Percentiles rank a stretch among this genome's conserved stretches.
Conservation (phyloP, 2,888 invertebrate species). For the Harmothoe impar region DNA sequence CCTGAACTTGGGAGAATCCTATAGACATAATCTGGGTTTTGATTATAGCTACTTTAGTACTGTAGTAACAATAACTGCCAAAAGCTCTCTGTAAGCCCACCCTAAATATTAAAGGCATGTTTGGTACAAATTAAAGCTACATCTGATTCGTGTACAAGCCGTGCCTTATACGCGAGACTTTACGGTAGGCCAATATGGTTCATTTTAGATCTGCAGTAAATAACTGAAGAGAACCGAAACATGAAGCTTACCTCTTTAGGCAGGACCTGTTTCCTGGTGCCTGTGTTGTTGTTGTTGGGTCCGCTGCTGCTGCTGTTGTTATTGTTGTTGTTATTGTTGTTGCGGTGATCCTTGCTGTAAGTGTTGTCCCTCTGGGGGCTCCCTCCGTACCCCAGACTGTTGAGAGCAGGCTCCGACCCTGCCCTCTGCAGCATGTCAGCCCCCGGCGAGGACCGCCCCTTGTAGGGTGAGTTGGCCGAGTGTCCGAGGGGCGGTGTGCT, state of each 20-base stretch:
- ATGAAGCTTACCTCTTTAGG: constrained; percentile 72
- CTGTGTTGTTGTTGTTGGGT: not conserved
- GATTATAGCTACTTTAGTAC: too few relatives aligned
- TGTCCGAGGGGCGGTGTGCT: not conserved
- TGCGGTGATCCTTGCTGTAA: not conserved
- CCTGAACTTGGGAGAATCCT: too few relatives aligned
- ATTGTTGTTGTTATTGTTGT: constrained; percentile 26
- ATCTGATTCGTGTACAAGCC: too few relatives aligned
- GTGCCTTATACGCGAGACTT: too few relatives aligned
- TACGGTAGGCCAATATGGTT: too few relatives aligned
- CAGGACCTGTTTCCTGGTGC: constrained; percentile 70
- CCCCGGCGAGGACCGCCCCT: constrained; percentile 2
- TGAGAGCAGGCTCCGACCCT: constrained; percentile 4
- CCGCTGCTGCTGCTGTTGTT: constrained; percentile 37
- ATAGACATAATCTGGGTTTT: too few relatives aligned
- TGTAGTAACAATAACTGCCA: too few relatives aligned
- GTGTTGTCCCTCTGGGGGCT: constrained; percentile 16
- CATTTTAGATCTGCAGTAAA: too few relatives aligned
- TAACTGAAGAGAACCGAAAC: not conserved
- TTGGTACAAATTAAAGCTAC: too few relatives aligned
- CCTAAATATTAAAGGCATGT: too few relatives aligned
- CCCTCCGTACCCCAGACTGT: not conserved
- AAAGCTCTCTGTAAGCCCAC: too few relatives aligned
- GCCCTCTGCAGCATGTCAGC: constrained; percentile 17
- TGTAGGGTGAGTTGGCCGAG: not conserved